A percentile compares a stretch with the other conserved stretches of the same genome.
Conservation (phyloP, 2,797 vertebrate species). For the Fratercula arctica region DNA sequence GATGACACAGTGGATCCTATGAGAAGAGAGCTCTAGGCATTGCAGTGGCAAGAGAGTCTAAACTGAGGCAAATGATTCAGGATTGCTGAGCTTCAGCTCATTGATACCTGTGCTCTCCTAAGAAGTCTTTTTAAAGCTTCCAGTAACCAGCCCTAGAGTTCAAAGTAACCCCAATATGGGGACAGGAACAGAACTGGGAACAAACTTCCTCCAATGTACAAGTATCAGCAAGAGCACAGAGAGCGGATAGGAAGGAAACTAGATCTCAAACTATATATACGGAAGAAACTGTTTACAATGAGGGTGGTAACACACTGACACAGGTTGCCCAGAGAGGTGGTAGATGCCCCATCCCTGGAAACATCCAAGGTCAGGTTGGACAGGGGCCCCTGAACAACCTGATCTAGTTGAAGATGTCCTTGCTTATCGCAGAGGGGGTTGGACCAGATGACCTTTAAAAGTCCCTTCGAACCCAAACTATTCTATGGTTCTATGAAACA, state of each 20-base stretch:
- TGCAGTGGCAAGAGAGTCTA: neutral
- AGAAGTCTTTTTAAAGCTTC: neutral
- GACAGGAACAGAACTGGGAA: neutral
- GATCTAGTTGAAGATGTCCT: neutral
- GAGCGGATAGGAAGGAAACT: neutral
- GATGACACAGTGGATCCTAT: neutral
- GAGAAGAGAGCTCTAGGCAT: neutral
- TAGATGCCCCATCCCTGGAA: neutral
- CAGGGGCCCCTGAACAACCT: fast-evolving
- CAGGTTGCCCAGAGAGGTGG: neutral
- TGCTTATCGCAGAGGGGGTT: neutral
- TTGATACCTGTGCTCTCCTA: neutral
- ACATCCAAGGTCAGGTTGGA: neutral
- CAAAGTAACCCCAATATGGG: neutral
- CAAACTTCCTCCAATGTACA: neutral
- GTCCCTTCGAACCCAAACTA: neutral
- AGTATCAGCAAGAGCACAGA: neutral
- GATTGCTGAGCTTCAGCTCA: neutral
- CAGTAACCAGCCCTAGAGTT: neutral
- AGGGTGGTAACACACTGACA: neutral
- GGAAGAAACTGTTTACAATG: fast-evolving
- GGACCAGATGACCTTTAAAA: neutral
- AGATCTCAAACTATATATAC: neutral
- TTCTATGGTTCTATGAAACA: neutral
- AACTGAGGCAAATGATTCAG: neutral